Percentiles rank a stretch among this genome's conserved stretches.
phyloP scores from a whole-genome alignment of 2,797 vertebrate genomes.

The Falco rusticolus region DNA sequence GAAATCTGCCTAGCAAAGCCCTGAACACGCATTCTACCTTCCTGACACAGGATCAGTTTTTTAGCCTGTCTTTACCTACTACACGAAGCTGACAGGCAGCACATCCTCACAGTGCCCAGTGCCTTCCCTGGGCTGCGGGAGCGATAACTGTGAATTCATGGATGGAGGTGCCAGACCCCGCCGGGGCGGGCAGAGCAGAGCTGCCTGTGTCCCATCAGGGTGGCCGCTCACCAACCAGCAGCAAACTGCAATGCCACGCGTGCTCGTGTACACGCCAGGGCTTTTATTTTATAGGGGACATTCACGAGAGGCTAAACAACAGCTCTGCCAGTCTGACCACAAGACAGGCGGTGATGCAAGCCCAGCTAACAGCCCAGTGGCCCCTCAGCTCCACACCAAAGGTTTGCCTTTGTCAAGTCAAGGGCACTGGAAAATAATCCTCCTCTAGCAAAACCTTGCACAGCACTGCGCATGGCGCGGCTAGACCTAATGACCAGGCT shows the following conservation, averaged over 20 bases:
- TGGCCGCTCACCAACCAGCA: accelerated
- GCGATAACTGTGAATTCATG: accelerated
- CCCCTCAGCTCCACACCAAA: neutral
- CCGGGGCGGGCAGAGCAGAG: neutral
- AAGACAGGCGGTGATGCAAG: accelerated
- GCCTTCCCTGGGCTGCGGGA: neutral
- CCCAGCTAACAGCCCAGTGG: accelerated
- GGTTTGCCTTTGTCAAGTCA: neutral
- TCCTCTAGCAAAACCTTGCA: neutral
- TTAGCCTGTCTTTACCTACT: neutral
- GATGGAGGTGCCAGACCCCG: neutral
- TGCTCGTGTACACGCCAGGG: accelerated
- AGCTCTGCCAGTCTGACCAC: neutral
- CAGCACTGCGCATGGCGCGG: neutral
- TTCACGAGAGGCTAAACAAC: neutral
- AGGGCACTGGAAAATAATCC: neutral
- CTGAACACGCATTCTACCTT: neutral
- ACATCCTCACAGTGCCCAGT: neutral
- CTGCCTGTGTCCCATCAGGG: neutral
- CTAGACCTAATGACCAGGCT: neutral
- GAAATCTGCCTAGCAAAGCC: neutral
- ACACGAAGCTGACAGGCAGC: neutral
- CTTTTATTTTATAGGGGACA: neutral
- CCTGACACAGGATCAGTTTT: neutral
- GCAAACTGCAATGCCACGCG: accelerated